A percentile compares a stretch with the other conserved stretches of the same genome.
These are phyloP conservation scores for Oreochromis grahami DNA, from an alignment of 2,797 vertebrate genomes.

Conservation along the genomic window DNA sequence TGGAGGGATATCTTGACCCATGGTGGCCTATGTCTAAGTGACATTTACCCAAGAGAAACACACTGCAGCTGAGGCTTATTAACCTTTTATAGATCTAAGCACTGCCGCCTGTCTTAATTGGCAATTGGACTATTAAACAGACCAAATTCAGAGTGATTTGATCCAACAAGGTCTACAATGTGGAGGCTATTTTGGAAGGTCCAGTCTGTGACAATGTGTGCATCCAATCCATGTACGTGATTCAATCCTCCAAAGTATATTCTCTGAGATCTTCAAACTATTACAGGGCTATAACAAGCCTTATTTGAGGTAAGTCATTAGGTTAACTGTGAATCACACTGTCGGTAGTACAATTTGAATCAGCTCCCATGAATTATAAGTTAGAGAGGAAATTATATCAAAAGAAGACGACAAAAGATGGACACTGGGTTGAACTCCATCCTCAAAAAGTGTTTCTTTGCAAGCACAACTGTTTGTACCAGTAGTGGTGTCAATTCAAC, in stretches of 20 bases:
- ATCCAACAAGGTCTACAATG: slow-evolving; percentile 60
- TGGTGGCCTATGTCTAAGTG: slow-evolving; percentile 80
- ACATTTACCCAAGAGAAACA: slow-evolving; percentile 84
- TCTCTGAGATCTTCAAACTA: slow-evolving; percentile 1
- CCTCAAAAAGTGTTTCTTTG: neutral
- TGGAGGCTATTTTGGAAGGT: slow-evolving; percentile 61
- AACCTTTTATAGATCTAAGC: slow-evolving; percentile 82
- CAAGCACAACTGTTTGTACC: neutral
- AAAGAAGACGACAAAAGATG: neutral
- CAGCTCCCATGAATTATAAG: neutral
- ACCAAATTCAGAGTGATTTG: slow-evolving; percentile 74
- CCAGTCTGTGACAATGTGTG: slow-evolving; percentile 39
- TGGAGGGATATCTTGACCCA: slow-evolving; percentile 83
- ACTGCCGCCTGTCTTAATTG: slow-evolving; percentile 75
- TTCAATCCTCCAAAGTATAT: slow-evolving; percentile 21
- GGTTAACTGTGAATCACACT: slow-evolving; percentile 25
- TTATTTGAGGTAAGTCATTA: slow-evolving; percentile 18
- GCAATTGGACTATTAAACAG: slow-evolving; percentile 83
- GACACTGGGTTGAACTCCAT: neutral
- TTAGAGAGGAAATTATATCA: neutral
- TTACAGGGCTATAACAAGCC: neutral
- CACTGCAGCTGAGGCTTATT: slow-evolving; percentile 81
- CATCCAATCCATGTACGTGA: slow-evolving; percentile 30
- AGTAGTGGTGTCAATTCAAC: neutral
- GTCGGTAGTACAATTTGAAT: neutral